These are phyloP conservation scores for Euzophera pinguis DNA, from an alignment of 2,888 invertebrate genomes.

Conservation along the genomic window DNA sequence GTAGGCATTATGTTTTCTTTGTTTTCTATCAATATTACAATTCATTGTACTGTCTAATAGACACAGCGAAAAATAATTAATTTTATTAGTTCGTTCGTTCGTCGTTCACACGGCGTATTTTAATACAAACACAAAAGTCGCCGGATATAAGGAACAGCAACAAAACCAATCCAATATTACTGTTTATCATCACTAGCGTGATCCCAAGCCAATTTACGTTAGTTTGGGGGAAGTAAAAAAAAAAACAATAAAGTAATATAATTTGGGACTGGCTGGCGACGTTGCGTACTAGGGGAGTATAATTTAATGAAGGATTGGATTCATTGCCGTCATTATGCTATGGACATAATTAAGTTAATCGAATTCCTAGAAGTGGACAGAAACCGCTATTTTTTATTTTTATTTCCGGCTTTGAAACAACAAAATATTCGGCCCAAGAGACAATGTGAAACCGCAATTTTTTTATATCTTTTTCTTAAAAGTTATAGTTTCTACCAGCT, in stretches of 20 bases:
- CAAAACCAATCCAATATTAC: conserved; percentile 66
- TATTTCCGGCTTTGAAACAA: no score
- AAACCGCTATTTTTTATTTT: background rate
- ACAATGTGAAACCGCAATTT: no score
- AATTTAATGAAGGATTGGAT: conserved; percentile 68
- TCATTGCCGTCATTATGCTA: conserved; percentile 51
- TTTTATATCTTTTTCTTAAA: no score
- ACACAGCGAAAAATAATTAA: background rate
- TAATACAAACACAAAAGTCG: conserved; percentile 8
- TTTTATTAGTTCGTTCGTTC: no score
- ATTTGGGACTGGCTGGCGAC: conserved; percentile 64
- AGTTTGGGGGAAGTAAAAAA: conserved; percentile 70
- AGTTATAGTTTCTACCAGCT: no score
- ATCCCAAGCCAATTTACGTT: conserved; percentile 76
- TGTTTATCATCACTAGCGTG: conserved; percentile 74
- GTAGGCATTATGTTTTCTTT: no score
- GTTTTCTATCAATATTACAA: no score
- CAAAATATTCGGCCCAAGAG: no score
- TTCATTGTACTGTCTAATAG: background rate
- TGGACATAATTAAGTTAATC: conserved; percentile 44
- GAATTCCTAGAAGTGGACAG: conserved; percentile 19
- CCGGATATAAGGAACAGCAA: conserved; percentile 36
- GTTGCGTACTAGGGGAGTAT: conserved; percentile 68
- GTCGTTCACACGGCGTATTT: background rate
- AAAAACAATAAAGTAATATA: conserved; percentile 78